Conservation (phyloP, 53 echinoderm and acorn worm genomes). For the Antedon mediterranea region DNA sequence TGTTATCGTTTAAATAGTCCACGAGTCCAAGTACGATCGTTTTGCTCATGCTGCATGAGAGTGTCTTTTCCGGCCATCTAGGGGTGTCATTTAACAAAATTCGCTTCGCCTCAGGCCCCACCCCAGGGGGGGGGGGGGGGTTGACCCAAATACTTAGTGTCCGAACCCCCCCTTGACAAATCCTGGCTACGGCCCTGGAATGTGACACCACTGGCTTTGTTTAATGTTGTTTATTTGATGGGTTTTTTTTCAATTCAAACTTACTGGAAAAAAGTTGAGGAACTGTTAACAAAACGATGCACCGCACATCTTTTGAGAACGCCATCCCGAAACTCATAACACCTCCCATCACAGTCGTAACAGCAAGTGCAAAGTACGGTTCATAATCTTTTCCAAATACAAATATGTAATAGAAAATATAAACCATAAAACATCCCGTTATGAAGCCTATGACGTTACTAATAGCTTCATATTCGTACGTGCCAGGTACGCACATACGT, state of each 20-base stretch:
- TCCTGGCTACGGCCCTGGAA: no score
- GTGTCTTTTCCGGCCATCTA: no score
- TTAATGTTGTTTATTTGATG: no score
- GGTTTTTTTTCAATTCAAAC: not conserved
- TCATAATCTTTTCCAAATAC: slow-evolving; percentile 36
- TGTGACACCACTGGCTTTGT: no score
- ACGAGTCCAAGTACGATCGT: no score
- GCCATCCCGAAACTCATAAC: slow-evolving; percentile 67
- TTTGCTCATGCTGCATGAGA: no score
- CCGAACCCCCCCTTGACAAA: no score
- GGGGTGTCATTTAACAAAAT: no score
- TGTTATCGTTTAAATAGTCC: no score
- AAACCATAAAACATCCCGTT: slow-evolving; percentile 34
- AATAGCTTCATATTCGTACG: slow-evolving; percentile 26
- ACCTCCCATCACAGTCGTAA: slow-evolving; percentile 29
- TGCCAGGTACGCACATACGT: slow-evolving; percentile 21
- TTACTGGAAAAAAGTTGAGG: slow-evolving; percentile 75
- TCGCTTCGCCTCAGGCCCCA: no score
- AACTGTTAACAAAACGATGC: slow-evolving; percentile 60
- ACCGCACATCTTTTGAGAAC: slow-evolving; percentile 44
- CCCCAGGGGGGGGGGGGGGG: no score
- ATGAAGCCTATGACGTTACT: slow-evolving; percentile 40
- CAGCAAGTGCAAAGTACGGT: slow-evolving; percentile 30
- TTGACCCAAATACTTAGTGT: no score
- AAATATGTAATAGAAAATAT: slow-evolving; percentile 47